Conservation (phyloP, 2,113 vertebrate species). For the Eclectus roratus region DNA sequence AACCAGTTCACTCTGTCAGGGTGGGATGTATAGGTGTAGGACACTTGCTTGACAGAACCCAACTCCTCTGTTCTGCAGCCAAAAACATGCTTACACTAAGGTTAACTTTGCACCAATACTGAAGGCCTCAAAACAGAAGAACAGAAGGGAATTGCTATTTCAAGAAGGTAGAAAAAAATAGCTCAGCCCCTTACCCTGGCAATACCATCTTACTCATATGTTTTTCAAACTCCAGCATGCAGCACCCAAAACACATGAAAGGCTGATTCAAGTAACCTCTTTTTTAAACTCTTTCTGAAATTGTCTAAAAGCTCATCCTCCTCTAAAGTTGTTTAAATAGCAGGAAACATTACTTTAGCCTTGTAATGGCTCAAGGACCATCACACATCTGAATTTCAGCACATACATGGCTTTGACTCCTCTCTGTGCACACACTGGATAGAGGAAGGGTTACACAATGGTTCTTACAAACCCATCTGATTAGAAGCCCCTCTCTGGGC, state of each 20-base stretch:
- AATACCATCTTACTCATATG: neutral
- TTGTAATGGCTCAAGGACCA: neutral
- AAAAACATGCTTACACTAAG: neutral
- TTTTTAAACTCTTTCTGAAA: neutral
- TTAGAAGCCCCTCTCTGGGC: neutral
- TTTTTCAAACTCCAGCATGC: neutral
- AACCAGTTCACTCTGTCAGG: neutral
- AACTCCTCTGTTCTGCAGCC: neutral
- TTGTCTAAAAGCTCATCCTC: neutral
- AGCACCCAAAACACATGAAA: neutral
- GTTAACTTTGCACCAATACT: neutral
- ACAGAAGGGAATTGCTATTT: neutral
- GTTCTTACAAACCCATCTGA: neutral
- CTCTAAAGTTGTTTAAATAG: neutral
- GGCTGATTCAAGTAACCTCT: neutral
- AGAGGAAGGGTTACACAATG: neutral
- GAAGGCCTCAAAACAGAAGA: neutral
- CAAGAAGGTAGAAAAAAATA: neutral
- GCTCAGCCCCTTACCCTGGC: neutral
- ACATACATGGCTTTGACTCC: neutral
- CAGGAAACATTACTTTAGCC: neutral
- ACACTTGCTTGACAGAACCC: neutral
- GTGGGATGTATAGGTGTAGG: neutral
- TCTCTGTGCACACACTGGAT: neutral
- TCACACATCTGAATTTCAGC: rapidly evolving